phyloP scores from a whole-genome alignment of 2,888 invertebrate species.

The Pecten maximus region DNA sequence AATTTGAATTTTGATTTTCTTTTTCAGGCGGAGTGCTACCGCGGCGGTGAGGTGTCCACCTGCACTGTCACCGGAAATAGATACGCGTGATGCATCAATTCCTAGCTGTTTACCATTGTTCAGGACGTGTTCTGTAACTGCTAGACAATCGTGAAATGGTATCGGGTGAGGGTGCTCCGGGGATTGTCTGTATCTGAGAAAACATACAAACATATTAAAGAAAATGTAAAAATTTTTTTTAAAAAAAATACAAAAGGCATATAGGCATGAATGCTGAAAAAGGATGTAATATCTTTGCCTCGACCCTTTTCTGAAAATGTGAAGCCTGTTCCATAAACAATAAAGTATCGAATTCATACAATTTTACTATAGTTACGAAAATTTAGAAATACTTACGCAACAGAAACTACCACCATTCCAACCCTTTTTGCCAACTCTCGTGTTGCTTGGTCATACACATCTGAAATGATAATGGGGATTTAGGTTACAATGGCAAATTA shows the following conservation, averaged over 20 bases:
- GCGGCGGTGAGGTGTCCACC: constrained; percentile 72
- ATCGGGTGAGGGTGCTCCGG: constrained; percentile 82
- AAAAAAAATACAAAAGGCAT: neutral
- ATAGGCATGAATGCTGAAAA: no score
- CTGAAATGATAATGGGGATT: constrained; percentile 53
- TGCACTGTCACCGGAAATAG: constrained; percentile 73
- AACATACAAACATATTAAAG: neutral
- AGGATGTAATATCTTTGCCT: no score
- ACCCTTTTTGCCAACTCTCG: constrained; percentile 65
- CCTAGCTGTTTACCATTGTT: constrained; percentile 65
- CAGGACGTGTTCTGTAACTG: constrained; percentile 77
- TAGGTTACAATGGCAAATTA: neutral
- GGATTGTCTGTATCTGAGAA: constrained; percentile 79
- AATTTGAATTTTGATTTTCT: constrained; percentile 68
- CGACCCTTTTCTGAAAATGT: no score
- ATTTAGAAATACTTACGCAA: constrained; percentile 63
- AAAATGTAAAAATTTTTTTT: neutral
- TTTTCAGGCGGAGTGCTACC: constrained; percentile 65
- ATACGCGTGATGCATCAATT: constrained; percentile 70
- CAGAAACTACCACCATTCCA: constrained; percentile 68
- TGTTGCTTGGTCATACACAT: constrained; percentile 65
- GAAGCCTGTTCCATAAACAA: no score
- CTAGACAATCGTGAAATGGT: constrained; percentile 81
- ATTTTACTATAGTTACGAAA: no score
- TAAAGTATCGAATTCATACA: no score